phyloP scores from a whole-genome alignment of 1,140 invertebrate genomes.

The Tetraneura akinire region DNA sequence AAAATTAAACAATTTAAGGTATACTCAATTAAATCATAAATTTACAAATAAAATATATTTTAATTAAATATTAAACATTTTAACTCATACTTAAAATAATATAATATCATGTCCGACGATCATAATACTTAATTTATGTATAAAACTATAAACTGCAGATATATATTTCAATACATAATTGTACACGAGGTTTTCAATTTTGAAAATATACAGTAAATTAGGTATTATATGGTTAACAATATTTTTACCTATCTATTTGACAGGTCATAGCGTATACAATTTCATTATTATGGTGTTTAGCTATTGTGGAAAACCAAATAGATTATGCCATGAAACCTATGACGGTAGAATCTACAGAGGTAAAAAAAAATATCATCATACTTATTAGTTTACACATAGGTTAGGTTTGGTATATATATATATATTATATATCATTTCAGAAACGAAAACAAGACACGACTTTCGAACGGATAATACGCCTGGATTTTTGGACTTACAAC shows the following conservation, averaged over 20 bases:
- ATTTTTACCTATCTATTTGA: no score
- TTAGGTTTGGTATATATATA: no score
- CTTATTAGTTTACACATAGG: not conserved
- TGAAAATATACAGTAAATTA: no score
- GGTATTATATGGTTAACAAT: no score
- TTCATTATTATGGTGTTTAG: conserved; percentile 26
- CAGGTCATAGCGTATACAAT: not conserved
- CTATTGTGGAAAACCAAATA: conserved; percentile 9
- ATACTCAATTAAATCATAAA: not conserved
- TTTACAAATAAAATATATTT: not conserved
- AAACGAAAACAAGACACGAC: conserved; percentile 4
- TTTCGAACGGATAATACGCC: conserved; percentile 24
- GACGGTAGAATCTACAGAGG: not conserved
- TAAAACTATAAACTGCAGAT: no score
- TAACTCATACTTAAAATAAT: no score
- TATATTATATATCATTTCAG: no score
- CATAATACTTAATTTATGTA: no score
- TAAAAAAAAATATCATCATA: not conserved
- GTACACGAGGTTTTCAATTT: no score
- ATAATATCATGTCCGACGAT: no score
- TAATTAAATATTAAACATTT: no score
- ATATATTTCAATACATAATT: no score
- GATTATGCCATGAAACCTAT: conserved; percentile 22
- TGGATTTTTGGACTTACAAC: conserved; percentile 34
- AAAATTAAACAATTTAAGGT: conserved; percentile 2